Evolutionary conservation across 2,888 invertebrate species (phyloP).

Genomic region (Cryptocephalus moraei): DNA sequence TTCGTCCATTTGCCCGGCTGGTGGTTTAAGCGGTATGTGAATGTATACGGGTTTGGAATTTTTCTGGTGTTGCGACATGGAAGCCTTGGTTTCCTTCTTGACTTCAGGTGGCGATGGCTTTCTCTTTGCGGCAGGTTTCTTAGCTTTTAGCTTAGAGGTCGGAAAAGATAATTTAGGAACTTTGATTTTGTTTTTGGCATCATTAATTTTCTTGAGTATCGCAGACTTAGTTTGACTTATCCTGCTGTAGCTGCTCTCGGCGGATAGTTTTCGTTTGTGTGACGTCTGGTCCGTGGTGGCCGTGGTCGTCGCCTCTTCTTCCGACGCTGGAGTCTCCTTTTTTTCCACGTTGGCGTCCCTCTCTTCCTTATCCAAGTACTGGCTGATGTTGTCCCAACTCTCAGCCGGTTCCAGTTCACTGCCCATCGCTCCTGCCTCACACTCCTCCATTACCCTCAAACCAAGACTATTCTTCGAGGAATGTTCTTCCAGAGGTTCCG

Average conservation of each 20-base stretch:
- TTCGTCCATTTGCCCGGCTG: slow-evolving; percentile 33
- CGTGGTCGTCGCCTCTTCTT: background rate
- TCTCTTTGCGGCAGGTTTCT: slow-evolving; percentile 19
- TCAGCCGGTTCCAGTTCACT: slow-evolving; percentile 23
- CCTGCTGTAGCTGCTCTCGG: slow-evolving; percentile 25
- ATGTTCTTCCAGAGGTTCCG: slow-evolving; percentile 13
- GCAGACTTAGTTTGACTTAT: slow-evolving; percentile 23
- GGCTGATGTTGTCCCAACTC: slow-evolving; percentile 35
- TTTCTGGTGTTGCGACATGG: slow-evolving; percentile 7
- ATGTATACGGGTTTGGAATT: slow-evolving; percentile 30
- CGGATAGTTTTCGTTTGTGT: slow-evolving; percentile 25
- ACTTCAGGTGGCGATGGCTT: slow-evolving; percentile 24
- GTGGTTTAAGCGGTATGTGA: slow-evolving; percentile 36
- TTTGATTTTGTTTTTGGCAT: slow-evolving; percentile 32
- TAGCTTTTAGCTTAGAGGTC: slow-evolving; percentile 22
- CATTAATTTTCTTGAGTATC: slow-evolving; percentile 25
- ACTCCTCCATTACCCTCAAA: slow-evolving; percentile 13
- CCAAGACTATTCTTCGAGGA: slow-evolving; percentile 12
- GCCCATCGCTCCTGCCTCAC: slow-evolving; percentile 5
- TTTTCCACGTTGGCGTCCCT: slow-evolving; percentile 5
- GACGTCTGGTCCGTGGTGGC: slow-evolving; percentile 8
- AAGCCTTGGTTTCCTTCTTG: slow-evolving; percentile 16
- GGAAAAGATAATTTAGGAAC: slow-evolving; percentile 21
- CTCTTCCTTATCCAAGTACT: slow-evolving; percentile 36
- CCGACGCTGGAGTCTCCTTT: background rate